Percentiles rank a stretch among this genome's conserved stretches.
phyloP scores from a whole-genome alignment of 2,113 vertebrate species.

The Barbus barbus region DNA sequence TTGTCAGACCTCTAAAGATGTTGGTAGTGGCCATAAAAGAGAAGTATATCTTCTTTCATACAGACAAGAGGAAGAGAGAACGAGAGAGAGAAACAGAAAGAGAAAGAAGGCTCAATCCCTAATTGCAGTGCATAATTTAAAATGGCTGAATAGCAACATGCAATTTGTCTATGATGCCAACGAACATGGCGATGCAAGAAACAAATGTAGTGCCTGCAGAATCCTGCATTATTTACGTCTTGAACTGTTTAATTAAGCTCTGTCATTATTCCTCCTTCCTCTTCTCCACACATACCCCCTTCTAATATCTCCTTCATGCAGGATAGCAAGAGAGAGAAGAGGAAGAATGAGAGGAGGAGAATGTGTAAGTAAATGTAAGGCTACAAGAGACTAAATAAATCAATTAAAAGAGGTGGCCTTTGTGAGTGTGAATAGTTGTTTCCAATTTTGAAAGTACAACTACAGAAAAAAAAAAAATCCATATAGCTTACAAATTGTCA shows the following conservation, averaged over 20 bases:
- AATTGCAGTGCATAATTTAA: conserved; percentile 47
- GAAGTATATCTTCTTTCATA: conserved; percentile 29
- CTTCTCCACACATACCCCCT: not conserved
- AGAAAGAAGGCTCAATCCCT: conserved; percentile 6
- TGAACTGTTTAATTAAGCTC: conserved; percentile 45
- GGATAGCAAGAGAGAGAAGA: conserved; percentile 18
- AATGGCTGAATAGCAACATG: conserved; percentile 39
- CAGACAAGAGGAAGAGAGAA: not conserved
- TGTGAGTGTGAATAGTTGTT: not conserved
- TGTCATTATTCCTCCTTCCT: conserved; percentile 32
- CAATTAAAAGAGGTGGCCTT: no score
- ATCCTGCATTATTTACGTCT: conserved; percentile 52
- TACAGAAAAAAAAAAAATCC: not conserved
- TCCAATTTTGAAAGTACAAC: not conserved
- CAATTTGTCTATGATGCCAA: conserved; percentile 46
- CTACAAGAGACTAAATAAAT: not conserved
- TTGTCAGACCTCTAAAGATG: conserved; percentile 18
- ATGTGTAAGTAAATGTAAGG: conserved; percentile 32
- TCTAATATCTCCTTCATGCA: conserved; percentile 13
- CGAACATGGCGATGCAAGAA: conserved; percentile 31
- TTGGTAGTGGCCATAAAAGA: conserved; percentile 22
- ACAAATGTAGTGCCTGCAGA: conserved; percentile 42
- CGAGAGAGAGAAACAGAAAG: not conserved
- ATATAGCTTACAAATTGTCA: no score
- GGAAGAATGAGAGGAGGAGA: conserved; percentile 26